Conservation (phyloP, 1,140 invertebrate genomes). For the Saxidomus purpurata region DNA sequence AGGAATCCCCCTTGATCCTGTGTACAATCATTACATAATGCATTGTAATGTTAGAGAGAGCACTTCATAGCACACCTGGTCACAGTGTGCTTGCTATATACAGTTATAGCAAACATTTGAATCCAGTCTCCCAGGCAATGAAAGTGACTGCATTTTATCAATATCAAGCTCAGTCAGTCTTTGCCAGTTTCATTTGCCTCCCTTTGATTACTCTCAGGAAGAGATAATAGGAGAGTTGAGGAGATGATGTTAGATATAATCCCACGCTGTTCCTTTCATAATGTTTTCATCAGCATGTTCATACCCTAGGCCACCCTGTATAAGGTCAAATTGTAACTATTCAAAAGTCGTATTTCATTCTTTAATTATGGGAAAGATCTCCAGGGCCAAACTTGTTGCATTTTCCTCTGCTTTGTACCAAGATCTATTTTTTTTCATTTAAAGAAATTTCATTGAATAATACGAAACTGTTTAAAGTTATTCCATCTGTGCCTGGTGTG, state of each 20-base stretch:
- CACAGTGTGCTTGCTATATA: neutral
- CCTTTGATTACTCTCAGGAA: conserved; percentile 14
- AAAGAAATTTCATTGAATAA: neutral
- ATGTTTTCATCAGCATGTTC: conserved; percentile 17
- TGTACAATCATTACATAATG: conserved; percentile 25
- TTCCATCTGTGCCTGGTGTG: neutral
- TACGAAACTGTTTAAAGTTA: neutral
- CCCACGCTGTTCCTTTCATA: conserved; percentile 19
- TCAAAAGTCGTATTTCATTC: neutral
- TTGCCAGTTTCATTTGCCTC: neutral
- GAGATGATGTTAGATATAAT: conserved; percentile 15
- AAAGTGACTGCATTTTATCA: neutral
- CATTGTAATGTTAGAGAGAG: conserved; percentile 22
- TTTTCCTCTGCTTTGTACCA: neutral
- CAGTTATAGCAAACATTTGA: neutral
- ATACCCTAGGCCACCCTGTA: neutral
- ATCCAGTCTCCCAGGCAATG: no score
- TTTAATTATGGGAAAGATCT: conserved; percentile 6
- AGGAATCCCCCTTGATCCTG: conserved; percentile 25
- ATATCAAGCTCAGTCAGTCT: neutral
- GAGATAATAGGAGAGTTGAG: neutral
- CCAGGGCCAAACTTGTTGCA: neutral
- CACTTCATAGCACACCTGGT: conserved; percentile 43
- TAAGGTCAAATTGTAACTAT: conserved; percentile 5
- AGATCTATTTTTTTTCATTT: neutral